Percentiles rank a stretch among this genome's conserved stretches.
Evolutionary conservation across 2,797 vertebrate species (phyloP).

Genomic region (Lithobates sylvaticus): DNA sequence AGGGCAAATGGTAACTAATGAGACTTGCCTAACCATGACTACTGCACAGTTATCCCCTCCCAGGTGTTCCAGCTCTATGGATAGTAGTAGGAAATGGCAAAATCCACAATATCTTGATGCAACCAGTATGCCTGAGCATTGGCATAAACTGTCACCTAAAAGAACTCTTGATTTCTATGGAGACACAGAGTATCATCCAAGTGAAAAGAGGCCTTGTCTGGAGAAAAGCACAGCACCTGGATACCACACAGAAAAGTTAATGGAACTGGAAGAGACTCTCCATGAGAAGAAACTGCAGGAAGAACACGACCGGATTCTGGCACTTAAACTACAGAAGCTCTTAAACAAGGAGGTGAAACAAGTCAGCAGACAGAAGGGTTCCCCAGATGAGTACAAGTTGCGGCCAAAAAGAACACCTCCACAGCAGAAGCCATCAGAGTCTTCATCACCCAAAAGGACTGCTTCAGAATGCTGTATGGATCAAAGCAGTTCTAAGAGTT

Average conservation of each 20-base stretch:
- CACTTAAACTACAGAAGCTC: constrained; percentile 85
- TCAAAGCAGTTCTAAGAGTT: constrained; percentile 41
- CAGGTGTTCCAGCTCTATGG: background rate
- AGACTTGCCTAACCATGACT: background rate
- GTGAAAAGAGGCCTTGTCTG: background rate
- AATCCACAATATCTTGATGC: background rate
- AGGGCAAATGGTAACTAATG: background rate
- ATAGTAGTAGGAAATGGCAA: background rate
- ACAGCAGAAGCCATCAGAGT: background rate
- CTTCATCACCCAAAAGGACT: background rate
- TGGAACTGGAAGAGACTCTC: constrained; percentile 76
- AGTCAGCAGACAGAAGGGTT: constrained; percentile 85
- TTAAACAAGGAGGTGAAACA: constrained; percentile 79
- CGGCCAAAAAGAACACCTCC: constrained; percentile 65
- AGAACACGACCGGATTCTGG: constrained; percentile 86
- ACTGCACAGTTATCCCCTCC: background rate
- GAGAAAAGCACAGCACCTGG: background rate
- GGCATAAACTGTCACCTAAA: constrained; percentile 64
- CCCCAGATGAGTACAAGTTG: constrained; percentile 82
- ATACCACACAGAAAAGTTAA: constrained; percentile 69
- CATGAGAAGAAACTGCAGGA: constrained; percentile 82
- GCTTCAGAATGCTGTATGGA: constrained; percentile 52
- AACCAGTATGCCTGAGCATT: constrained; percentile 6
- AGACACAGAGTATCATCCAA: background rate
- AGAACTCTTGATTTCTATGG: constrained; percentile 61